These are phyloP conservation scores for Sycon ciliatum DNA, from an alignment of 37 sponge, comb jelly and placozoan genomes.

Conservation along the genomic window DNA sequence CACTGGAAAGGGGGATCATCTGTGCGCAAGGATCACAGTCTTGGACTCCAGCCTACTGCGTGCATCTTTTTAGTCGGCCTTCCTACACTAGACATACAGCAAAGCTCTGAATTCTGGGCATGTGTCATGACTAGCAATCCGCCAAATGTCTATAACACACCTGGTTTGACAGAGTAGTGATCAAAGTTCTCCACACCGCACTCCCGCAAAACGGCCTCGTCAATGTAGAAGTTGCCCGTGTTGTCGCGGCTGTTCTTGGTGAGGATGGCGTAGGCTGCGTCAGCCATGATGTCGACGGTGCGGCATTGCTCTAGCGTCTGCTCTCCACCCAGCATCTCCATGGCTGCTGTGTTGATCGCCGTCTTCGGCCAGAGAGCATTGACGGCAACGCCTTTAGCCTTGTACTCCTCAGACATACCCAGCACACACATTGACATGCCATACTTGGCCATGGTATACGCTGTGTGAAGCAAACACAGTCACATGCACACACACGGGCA, in stretches of 20 bases:
- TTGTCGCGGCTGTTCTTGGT: slow-evolving; percentile 43
- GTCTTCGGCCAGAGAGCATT: slow-evolving; percentile 93
- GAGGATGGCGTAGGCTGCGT: slow-evolving; percentile 88
- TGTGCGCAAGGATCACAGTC: too few relatives aligned
- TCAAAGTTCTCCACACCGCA: slow-evolving; percentile 77
- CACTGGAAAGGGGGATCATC: too few relatives aligned
- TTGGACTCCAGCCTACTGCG: too few relatives aligned
- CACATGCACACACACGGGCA: background rate
- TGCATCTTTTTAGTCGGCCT: too few relatives aligned
- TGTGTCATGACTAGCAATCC: too few relatives aligned
- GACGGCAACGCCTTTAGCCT: slow-evolving; percentile 68
- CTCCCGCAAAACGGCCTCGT: slow-evolving; percentile 70
- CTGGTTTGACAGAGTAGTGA: slow-evolving; percentile 76
- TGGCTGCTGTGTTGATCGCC: slow-evolving; percentile 93
- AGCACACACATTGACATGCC: slow-evolving; percentile 99
- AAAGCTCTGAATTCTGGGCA: too few relatives aligned
- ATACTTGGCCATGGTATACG: slow-evolving; percentile 98
- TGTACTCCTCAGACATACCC: slow-evolving; percentile 89
- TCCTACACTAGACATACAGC: too few relatives aligned
- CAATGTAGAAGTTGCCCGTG: slow-evolving; percentile 91
- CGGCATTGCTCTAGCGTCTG: slow-evolving; percentile 49
- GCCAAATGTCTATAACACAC: slow-evolving; percentile 37
- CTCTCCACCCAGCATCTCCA: slow-evolving; percentile 87
- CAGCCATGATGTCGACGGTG: slow-evolving; percentile 92
- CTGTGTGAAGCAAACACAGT: slow-evolving; percentile 14